Conservation (phyloP, 2,888 invertebrate species). For the Oligia latruncula region DNA sequence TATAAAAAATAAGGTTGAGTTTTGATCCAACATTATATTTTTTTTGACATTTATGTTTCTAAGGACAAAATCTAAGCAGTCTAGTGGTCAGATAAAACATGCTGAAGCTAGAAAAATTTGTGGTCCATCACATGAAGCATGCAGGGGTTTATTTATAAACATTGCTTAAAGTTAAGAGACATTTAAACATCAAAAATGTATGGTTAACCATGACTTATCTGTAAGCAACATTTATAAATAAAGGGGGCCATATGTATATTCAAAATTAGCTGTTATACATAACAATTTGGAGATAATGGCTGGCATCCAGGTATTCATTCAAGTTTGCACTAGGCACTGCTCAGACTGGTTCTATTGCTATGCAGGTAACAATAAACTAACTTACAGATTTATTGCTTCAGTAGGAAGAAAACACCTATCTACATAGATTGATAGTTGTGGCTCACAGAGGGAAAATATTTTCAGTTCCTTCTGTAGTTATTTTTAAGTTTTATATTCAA, state of each 20-base stretch:
- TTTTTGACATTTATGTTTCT: neutral
- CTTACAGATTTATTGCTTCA: neutral
- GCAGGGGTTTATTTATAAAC: no score
- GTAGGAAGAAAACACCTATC: neutral
- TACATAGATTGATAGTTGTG: neutral
- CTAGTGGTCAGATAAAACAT: neutral
- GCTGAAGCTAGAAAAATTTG: neutral
- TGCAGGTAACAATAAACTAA: conserved; percentile 3
- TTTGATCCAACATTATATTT: neutral
- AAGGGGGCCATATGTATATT: neutral
- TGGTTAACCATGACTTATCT: no score
- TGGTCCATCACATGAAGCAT: neutral
- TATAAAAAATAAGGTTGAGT: neutral
- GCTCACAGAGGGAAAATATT: neutral
- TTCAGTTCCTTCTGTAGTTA: neutral
- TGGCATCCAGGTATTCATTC: conserved; percentile 7
- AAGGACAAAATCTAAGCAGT: neutral
- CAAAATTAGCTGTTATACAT: neutral
- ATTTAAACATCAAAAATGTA: no score
- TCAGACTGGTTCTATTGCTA: conserved; percentile 8
- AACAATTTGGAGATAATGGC: neutral
- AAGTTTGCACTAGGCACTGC: neutral
- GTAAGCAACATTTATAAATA: no score
- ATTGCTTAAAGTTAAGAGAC: no score
- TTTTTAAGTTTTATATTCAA: conserved; percentile 3